Conservation (phyloP, 2,888 invertebrate species). For the Polyommatus icarus region DNA sequence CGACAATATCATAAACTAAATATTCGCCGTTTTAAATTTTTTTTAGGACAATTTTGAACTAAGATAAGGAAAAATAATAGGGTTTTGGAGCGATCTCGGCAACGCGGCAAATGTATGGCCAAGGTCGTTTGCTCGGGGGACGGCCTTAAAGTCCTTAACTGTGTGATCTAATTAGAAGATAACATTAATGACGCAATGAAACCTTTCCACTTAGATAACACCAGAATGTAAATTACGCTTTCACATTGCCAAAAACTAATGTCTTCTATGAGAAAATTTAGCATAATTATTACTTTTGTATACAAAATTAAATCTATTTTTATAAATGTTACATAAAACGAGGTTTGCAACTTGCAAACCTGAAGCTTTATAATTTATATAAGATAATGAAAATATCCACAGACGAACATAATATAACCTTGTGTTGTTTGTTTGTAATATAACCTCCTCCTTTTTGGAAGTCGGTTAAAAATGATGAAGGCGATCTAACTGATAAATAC, state of each 20-base stretch:
- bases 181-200: constrained; percentile 2
- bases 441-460: too few species aligned
- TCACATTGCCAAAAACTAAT: constrained; percentile 12
- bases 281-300: constrained; percentile 2
- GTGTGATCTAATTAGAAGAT: not conserved
- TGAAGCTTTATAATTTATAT: not conserved
- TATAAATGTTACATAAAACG: not conserved
- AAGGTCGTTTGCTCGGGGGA: too few species aligned
- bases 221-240: constrained; percentile 12
- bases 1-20: too few species aligned
- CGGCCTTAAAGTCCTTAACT: not conserved
- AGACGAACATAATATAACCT: too few species aligned
- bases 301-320: constrained; percentile 8
- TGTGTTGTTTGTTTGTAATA: too few species aligned
- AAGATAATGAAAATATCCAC: not conserved
- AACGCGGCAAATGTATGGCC: too few species aligned
- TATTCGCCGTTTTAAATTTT: too few species aligned
- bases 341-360: not conserved
- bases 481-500: too few species aligned
- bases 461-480: not conserved
- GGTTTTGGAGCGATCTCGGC: too few species aligned
- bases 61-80: too few species aligned
- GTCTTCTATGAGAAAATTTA: not conserved
- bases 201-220: constrained; percentile 14
- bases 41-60: too few species aligned